Conservation (phyloP, 2,888 invertebrate genomes). For the Iphiclides podalirius region DNA sequence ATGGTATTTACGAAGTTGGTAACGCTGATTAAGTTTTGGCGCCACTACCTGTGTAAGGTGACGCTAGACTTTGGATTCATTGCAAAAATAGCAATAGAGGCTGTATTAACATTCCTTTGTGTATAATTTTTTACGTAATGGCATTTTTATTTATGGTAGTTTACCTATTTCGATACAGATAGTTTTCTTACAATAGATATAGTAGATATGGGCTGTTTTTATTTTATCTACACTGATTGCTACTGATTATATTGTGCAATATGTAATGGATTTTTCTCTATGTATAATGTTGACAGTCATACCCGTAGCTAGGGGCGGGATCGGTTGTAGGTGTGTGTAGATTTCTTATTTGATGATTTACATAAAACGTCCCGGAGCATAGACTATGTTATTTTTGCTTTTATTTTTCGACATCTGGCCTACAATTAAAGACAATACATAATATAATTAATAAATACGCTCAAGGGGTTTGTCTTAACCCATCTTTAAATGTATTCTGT, state of each 20-base stretch:
- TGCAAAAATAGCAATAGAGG: constrained; percentile 32
- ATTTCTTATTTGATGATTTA: constrained; percentile 32
- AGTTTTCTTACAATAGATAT: constrained; percentile 51
- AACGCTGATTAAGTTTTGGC: constrained; percentile 15
- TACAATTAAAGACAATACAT: constrained; percentile 19
- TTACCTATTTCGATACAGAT: constrained; percentile 37
- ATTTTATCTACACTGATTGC: constrained; percentile 47
- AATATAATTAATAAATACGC: no score
- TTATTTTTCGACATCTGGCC: constrained; percentile 13
- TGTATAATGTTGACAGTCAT: constrained; percentile 41
- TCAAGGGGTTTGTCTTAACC: background rate
- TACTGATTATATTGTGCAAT: constrained; percentile 52
- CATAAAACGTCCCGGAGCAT: constrained; percentile 43
- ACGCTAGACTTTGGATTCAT: constrained; percentile 10
- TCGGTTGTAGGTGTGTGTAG: constrained; percentile 45
- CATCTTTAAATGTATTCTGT: no score
- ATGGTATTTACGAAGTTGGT: constrained; percentile 2
- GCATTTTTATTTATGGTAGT: constrained; percentile 39
- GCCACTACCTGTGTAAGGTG: constrained; percentile 14
- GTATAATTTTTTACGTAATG: constrained; percentile 50
- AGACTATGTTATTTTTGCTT: constrained; percentile 33
- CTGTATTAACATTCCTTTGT: constrained; percentile 63
- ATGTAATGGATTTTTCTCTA: constrained; percentile 42
- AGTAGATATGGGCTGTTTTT: constrained; percentile 68
- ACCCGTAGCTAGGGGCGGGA: constrained; percentile 53